Percentiles rank a stretch among this genome's conserved stretches.
These are phyloP conservation scores for Gnatocerus cornutus DNA, from an alignment of 2,888 invertebrate genomes.

Conservation along the genomic window DNA sequence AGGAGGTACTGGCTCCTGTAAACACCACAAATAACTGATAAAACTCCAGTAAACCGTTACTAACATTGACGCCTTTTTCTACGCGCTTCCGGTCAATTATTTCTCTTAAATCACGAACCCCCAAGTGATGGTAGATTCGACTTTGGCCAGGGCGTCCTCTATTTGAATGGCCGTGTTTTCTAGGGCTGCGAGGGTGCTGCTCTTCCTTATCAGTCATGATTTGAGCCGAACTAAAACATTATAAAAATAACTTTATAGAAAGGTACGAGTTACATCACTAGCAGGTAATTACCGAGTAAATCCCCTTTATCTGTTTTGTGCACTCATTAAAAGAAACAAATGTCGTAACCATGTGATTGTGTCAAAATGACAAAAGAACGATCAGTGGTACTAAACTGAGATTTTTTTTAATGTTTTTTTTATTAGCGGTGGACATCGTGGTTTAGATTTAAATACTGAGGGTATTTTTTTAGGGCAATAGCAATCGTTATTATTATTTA, in stretches of 20 bases:
- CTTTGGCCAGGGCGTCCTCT: conserved; percentile 23
- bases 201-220: conserved; percentile 22
- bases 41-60: background rate
- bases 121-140: conserved; percentile 30
- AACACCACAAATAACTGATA: background rate
- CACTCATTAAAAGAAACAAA: too few species aligned
- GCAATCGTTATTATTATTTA: too few species aligned
- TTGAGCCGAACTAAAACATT: background rate
- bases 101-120: conserved; percentile 46
- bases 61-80: conserved; percentile 24
- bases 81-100: conserved; percentile 41
- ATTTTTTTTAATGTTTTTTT: too few species aligned
- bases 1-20: conserved; percentile 20
- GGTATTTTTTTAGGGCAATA: too few species aligned
- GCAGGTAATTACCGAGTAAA: background rate
- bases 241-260: background rate
- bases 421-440: too few species aligned
- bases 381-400: too few species aligned
- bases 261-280: background rate
- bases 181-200: background rate
- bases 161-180: background rate
- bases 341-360: too few species aligned
- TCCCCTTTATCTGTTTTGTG: too few species aligned
- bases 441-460: too few species aligned
- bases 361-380: too few species aligned